These are phyloP conservation scores for Rhabdophis nuchalis DNA, from an alignment of 2,797 vertebrate species.

Conservation along the genomic window DNA sequence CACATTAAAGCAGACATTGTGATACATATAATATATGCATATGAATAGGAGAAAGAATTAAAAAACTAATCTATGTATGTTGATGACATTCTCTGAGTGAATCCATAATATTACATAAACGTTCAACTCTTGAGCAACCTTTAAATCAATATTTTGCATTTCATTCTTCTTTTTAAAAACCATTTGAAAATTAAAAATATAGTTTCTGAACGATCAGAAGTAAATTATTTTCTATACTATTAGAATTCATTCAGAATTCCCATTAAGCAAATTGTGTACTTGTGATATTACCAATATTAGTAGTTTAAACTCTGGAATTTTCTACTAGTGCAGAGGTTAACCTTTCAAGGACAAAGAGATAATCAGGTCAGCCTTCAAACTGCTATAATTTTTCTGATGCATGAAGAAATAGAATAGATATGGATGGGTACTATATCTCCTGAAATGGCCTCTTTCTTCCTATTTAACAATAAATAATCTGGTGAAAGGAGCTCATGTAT, in stretches of 20 bases:
- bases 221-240: not conserved
- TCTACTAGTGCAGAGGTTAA: constrained; percentile 50
- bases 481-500: constrained; percentile 61
- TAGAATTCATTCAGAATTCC: constrained; percentile 24
- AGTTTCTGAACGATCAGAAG: constrained; percentile 7
- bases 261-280: constrained; percentile 43
- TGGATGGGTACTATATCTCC: constrained; percentile 64
- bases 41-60: not conserved
- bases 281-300: constrained; percentile 32
- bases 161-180: constrained; percentile 34
- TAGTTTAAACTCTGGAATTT: constrained; percentile 49
- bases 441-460: constrained; percentile 64
- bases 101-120: not conserved
- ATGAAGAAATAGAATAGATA: constrained; percentile 63
- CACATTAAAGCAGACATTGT: not conserved
- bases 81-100: not conserved
- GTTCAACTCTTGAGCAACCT: not conserved
- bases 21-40: not conserved
- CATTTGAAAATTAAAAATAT: constrained; percentile 47
- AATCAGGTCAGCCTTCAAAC: constrained; percentile 61
- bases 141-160: not conserved
- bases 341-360: constrained; percentile 60
- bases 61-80: not conserved
- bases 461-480: constrained; percentile 68
- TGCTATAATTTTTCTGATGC: constrained; percentile 67